Evolutionary conservation across 2,888 invertebrate species (phyloP), one percentile per base, ranked within the genome.

Genomic region (Zonitis immaculata): DNA sequence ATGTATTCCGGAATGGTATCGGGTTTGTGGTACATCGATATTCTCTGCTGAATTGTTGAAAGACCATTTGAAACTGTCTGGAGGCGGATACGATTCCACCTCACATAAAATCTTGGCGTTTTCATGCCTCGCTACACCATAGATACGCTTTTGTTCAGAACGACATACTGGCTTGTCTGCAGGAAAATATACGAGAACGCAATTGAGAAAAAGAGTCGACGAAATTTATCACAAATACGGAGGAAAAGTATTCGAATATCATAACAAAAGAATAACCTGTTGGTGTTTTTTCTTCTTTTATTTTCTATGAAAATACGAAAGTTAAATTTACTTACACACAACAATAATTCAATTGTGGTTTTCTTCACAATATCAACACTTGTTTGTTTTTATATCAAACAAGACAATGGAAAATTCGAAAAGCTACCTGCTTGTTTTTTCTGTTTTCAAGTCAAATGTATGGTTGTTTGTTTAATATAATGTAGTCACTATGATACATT

Each of bases 1-100:
- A 20, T 75, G 73, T 3, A 78, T 68, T 47, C 78, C 79, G 12
- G 79, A 72, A 16, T 78, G 78, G 74, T 84, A 89, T 62, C 87
- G 85, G 64, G 81, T 80, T 63, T 82, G 82, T 35, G 86, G 83
- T 69, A 92, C 84, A 68, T 91, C 90, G 58, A 85, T 80, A 63
- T 85, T 85, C 71, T 91, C 90, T 61, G 89, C 86, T 32, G 91
- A 89, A 77, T 91, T 93, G 78, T 95, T 95, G 73, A 94, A 89
- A 25, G 87, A 85, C 93, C 93, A 93, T 66, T 87, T 87, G 76
- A 91, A 93, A 68, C 82, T 86, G 68, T 87, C 86, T 1, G 90
- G 91, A 1, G 85, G 82, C 12, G 93, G 92, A 74, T 87, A 91
- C 18, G 91, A 86, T 69, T 92, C 91, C 43, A 93, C 92, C 74